These are phyloP conservation scores for Origma solitaria DNA, from an alignment of 2,113 vertebrate genomes.

Conservation along the genomic window DNA sequence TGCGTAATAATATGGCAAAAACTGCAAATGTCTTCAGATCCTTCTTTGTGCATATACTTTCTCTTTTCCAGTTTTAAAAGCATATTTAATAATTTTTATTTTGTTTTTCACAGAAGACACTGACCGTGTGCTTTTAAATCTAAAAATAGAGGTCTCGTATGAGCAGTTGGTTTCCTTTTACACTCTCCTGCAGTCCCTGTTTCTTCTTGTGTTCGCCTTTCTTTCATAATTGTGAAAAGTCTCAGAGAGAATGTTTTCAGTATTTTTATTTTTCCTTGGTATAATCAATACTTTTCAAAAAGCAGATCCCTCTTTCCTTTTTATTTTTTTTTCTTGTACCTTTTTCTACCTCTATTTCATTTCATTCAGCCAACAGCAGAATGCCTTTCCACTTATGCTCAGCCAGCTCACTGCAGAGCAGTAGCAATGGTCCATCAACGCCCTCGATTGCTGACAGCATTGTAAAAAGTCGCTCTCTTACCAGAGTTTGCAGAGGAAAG, in stretches of 20 bases:
- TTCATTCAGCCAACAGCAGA: background rate
- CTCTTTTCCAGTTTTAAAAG: background rate
- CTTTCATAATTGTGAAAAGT: background rate
- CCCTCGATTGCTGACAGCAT: accelerated
- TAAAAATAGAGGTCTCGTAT: background rate
- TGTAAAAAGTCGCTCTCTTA: background rate
- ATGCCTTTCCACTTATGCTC: background rate
- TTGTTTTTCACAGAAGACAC: background rate
- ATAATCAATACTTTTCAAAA: background rate
- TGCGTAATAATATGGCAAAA: background rate
- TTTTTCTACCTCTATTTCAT: background rate
- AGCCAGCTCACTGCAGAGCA: background rate
- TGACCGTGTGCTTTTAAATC: background rate
- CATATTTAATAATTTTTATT: background rate
- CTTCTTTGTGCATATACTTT: background rate
- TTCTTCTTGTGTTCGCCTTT: background rate
- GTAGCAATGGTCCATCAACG: background rate
- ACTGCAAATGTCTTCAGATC: background rate
- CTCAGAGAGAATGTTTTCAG: background rate
- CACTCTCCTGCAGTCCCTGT: background rate
- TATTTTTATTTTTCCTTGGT: background rate
- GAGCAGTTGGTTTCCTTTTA: background rate
- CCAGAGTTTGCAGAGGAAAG: background rate
- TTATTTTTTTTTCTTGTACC: background rate
- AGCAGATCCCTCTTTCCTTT: background rate